phyloP scores from a whole-genome alignment of 2,888 invertebrate species.

The Phortica magna region DNA sequence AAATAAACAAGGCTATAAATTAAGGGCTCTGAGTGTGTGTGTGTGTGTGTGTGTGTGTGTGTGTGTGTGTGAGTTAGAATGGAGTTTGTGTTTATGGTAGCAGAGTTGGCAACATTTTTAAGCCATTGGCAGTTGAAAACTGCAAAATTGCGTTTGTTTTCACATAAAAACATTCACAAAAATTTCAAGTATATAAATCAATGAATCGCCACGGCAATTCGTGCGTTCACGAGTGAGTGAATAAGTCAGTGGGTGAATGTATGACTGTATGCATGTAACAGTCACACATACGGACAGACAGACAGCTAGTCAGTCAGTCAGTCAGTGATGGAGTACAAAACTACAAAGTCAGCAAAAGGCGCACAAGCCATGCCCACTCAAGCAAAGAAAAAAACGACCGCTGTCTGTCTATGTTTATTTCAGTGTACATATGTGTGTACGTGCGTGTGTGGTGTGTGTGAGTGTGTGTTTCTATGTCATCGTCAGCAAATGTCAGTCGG shows the following conservation, averaged over 20 bases:
- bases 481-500: conserved; percentile 6
- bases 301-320: too few relatives aligned
- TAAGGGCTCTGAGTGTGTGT: conserved; percentile 56
- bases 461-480: neutral
- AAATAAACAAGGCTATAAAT: conserved; percentile 68
- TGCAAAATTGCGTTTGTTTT: neutral
- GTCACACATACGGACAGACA: neutral
- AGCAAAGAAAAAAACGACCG: too few relatives aligned
- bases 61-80: neutral
- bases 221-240: too few relatives aligned
- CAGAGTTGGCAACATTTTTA: too few relatives aligned
- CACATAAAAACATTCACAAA: neutral
- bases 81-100: too few relatives aligned
- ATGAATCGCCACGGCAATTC: neutral
- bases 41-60: conserved; percentile 37
- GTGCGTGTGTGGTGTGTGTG: too few relatives aligned
- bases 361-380: too few relatives aligned
- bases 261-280: neutral
- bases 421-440: too few relatives aligned
- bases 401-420: too few relatives aligned
- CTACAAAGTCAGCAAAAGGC: neutral
- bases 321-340: neutral
- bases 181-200: conserved; percentile 15
- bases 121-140: too few relatives aligned
- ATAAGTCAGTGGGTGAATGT: too few relatives aligned